A percentile compares a stretch with the other conserved stretches of the same genome.
phyloP scores from a whole-genome alignment of 2,888 invertebrate species.

The Macroteleia sp. region DNA sequence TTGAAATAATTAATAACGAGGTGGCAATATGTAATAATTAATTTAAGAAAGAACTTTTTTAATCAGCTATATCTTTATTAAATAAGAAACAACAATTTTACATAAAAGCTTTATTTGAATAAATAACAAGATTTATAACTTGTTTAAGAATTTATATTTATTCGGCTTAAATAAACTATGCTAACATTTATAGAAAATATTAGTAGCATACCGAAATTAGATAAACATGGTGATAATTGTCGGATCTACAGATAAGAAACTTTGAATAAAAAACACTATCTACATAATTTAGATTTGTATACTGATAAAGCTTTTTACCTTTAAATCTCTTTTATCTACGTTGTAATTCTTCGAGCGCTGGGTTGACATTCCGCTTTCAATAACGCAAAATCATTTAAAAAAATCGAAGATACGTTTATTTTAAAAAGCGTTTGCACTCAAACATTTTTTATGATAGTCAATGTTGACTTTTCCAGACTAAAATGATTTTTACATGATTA shows the following conservation, averaged over 20 bases:
- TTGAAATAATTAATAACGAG: too few relatives aligned
- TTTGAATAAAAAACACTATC: background rate
- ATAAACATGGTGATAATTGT: background rate
- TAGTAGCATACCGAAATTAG: background rate
- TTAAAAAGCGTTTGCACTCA: background rate
- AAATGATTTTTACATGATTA: conserved; percentile 6
- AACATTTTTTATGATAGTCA: background rate
- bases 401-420: background rate
- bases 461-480: background rate
- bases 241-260: background rate
- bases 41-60: too few relatives aligned
- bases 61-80: too few relatives aligned
- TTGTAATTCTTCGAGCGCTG: background rate
- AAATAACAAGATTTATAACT: background rate
- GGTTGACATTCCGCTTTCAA: conserved; percentile 2
- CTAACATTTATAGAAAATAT: background rate
- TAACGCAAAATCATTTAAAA: background rate
- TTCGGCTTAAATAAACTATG: background rate
- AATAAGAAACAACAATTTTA: too few relatives aligned
- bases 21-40: too few relatives aligned
- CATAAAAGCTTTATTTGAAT: too few relatives aligned
- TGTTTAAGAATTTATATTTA: background rate
- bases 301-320: background rate
- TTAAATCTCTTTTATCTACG: background rate
- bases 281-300: background rate